phyloP scores from a whole-genome alignment of 2,797 vertebrate genomes.

The Lepilemur ruficaudatus region DNA sequence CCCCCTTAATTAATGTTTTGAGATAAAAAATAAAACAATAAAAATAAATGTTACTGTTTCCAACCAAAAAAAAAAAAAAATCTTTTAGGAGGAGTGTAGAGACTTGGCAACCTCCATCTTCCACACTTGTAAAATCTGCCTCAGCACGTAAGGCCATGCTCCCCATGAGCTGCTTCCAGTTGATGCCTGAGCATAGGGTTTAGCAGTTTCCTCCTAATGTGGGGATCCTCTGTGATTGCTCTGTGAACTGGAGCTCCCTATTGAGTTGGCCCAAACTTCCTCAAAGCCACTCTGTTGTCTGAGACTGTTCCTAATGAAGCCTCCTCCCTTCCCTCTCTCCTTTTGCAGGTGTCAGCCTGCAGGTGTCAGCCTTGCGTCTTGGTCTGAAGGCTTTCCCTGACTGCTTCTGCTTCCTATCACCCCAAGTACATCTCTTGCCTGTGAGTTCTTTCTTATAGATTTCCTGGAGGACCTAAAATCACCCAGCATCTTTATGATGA shows the following conservation, averaged over 20 bases:
- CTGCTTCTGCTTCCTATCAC: background rate
- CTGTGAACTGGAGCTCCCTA: background rate
- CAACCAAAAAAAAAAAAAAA: background rate
- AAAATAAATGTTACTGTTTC: background rate
- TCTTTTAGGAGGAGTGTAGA: background rate
- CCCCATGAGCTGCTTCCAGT: background rate
- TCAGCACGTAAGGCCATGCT: background rate
- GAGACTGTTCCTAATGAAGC: background rate
- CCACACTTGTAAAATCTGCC: background rate
- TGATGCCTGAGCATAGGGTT: background rate
- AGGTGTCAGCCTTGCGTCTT: background rate
- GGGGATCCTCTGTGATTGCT: background rate
- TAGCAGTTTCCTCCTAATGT: background rate
- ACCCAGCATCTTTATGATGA: background rate
- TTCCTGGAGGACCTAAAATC: background rate
- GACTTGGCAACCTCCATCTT: background rate
- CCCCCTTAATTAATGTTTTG: background rate
- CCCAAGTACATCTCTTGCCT: background rate
- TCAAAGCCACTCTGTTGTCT: background rate
- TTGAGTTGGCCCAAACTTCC: background rate
- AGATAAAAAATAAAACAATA: background rate
- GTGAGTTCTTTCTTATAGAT: background rate
- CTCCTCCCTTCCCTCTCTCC: background rate
- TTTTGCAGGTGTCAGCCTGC: background rate
- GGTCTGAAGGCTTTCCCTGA: background rate